A percentile compares a stretch with the other conserved stretches of the same genome.
phyloP scores from a whole-genome alignment of 2,113 vertebrate genomes.

The Nyctereutes procyonoides region DNA sequence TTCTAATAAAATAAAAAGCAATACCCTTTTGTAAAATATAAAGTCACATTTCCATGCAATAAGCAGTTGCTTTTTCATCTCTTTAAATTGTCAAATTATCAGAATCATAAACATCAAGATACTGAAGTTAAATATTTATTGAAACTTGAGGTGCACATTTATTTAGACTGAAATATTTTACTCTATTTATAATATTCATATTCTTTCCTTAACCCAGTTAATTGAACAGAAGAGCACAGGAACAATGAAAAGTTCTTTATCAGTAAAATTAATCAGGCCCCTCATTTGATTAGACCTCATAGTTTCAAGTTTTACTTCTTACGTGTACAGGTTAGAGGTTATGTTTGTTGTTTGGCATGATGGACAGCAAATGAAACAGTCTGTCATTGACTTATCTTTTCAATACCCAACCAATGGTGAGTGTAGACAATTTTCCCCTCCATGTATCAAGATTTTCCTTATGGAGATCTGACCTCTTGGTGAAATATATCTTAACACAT shows the following conservation, averaged over 20 bases:
- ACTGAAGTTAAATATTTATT: not conserved
- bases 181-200: not conserved
- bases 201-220: not conserved
- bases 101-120: constrained; percentile 16
- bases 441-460: constrained; percentile 70
- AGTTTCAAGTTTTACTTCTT: constrained; percentile 80
- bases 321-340: constrained; percentile 77
- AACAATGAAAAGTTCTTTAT: constrained; percentile 36
- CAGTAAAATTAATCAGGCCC: constrained; percentile 59
- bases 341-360: constrained; percentile 83
- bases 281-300: constrained; percentile 70
- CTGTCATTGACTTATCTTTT: constrained; percentile 81
- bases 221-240: constrained; percentile 58
- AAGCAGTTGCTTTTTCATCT: constrained; percentile 10
- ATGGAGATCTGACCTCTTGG: constrained; percentile 47
- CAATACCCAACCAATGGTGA: constrained; percentile 16
- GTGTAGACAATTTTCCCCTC: constrained; percentile 49
- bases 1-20: constrained; percentile 19
- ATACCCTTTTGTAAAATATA: not conserved
- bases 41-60: not conserved
- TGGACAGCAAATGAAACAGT: constrained; percentile 80
- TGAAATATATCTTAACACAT: constrained; percentile 9
- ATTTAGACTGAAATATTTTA: constrained; percentile 2
- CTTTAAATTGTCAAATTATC: not conserved
- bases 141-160: not conserved